phyloP scores from a whole-genome alignment of 2,113 vertebrate species.

The Orientallactaga bullata region DNA sequence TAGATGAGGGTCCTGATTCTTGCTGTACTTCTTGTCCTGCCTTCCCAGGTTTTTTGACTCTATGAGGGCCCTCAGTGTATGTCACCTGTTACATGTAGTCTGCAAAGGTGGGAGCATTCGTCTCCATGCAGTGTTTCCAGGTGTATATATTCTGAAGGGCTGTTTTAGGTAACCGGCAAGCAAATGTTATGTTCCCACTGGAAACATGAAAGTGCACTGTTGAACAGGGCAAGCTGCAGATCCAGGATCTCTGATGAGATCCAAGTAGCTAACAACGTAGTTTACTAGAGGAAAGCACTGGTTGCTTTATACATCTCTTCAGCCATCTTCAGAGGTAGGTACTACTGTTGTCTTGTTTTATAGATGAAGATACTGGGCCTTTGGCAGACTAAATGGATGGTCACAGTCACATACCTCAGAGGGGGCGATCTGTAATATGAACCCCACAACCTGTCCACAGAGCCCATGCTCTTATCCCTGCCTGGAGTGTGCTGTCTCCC shows the following conservation, averaged over 20 bases:
- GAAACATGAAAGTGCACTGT: not conserved
- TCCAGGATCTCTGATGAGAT: not conserved
- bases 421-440: not conserved
- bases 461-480: not conserved
- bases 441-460: not conserved
- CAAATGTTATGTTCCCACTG: not conserved
- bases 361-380: not conserved
- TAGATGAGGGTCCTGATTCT: not conserved
- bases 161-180: not conserved
- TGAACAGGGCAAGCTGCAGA: not conserved
- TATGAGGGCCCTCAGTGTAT: not conserved
- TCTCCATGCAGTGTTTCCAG: not conserved
- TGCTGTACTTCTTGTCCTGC: not conserved
- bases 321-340: not conserved
- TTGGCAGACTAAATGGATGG: not conserved
- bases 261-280: not conserved
- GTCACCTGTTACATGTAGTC: not conserved
- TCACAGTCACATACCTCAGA: not conserved
- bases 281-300: not conserved
- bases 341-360: not conserved
- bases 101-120: not conserved
- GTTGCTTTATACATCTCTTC: not conserved
- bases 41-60: not conserved
- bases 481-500: not conserved
- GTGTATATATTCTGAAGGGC: not conserved